Conservation (phyloP, 92 coral and sea anemone species). For the Parazoanthus darwini region DNA sequence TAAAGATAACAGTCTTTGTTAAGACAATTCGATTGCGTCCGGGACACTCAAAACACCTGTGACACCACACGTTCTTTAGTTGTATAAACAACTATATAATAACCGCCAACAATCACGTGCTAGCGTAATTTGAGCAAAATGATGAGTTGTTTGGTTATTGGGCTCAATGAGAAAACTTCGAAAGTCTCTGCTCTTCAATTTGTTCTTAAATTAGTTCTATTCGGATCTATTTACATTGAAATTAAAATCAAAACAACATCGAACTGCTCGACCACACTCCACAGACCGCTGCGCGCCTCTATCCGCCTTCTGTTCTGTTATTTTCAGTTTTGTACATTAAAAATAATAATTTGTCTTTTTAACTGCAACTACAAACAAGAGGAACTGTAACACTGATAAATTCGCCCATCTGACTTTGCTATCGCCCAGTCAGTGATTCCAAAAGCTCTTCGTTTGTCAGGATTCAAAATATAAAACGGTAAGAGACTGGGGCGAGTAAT, state of each 20-base stretch:
- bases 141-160: slow-evolving; percentile 23
- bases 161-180: slow-evolving; percentile 33
- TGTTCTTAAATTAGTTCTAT: slow-evolving; percentile 20
- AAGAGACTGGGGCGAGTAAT: slow-evolving; percentile 21
- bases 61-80: slow-evolving; percentile 21
- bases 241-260: background rate
- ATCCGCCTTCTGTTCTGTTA: slow-evolving; percentile 11
- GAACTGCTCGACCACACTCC: slow-evolving; percentile 11
- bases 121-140: slow-evolving; percentile 26
- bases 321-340: slow-evolving; percentile 24
- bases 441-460: slow-evolving; percentile 22
- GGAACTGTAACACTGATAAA: slow-evolving; percentile 20
- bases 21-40: slow-evolving; percentile 35
- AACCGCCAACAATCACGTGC: slow-evolving; percentile 17
- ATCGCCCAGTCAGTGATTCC: slow-evolving; percentile 16
- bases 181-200: slow-evolving; percentile 21
- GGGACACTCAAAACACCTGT: slow-evolving; percentile 41
- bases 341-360: slow-evolving; percentile 13
- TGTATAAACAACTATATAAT: slow-evolving; percentile 8
- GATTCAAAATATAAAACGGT: slow-evolving; percentile 1
- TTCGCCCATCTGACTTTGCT: slow-evolving; percentile 16
- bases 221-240: slow-evolving; percentile 13
- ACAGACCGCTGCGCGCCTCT: slow-evolving; percentile 7
- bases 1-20: slow-evolving; percentile 33
- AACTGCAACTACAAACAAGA: slow-evolving; percentile 7